Percentiles rank a stretch among this genome's conserved stretches.
These are phyloP conservation scores for Leucania comma DNA, from an alignment of 2,888 invertebrate genomes.

Conservation along the genomic window DNA sequence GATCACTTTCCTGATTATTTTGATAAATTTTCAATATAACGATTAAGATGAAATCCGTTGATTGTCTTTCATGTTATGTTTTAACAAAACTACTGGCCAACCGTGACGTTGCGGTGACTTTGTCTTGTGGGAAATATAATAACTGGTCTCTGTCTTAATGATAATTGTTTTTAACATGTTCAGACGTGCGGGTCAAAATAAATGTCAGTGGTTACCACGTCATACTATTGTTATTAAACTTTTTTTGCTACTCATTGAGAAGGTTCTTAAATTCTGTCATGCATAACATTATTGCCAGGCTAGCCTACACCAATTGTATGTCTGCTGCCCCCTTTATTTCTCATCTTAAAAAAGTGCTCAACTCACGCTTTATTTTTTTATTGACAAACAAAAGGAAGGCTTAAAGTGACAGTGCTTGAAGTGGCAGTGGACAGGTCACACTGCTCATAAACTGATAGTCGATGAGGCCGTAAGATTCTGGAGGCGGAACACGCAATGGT, in stretches of 20 bases:
- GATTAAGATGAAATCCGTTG: constrained; percentile 47
- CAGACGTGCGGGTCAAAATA: constrained; percentile 74
- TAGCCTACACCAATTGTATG: neutral
- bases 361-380: constrained; percentile 5
- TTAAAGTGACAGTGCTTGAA: too few relatives aligned
- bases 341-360: neutral
- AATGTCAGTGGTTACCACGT: constrained; percentile 71
- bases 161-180: constrained; percentile 68
- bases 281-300: neutral
- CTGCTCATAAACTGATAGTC: too few relatives aligned
- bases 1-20: constrained; percentile 59
- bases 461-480: too few relatives aligned
- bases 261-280: neutral
- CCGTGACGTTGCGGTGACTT: constrained; percentile 66
- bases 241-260: constrained; percentile 2
- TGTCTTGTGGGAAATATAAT: constrained; percentile 62
- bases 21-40: constrained; percentile 49
- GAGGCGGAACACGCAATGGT: too few relatives aligned
- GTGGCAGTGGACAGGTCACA: too few relatives aligned
- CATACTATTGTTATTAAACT: constrained; percentile 62
- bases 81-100: constrained; percentile 35
- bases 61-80: constrained; percentile 28
- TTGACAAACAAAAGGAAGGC: too few relatives aligned
- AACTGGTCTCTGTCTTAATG: constrained; percentile 56
- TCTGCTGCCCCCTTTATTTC: neutral